Evolutionary conservation across 2,797 vertebrate species (phyloP).

Genomic region (Aselliscus stoliczkanus): DNA sequence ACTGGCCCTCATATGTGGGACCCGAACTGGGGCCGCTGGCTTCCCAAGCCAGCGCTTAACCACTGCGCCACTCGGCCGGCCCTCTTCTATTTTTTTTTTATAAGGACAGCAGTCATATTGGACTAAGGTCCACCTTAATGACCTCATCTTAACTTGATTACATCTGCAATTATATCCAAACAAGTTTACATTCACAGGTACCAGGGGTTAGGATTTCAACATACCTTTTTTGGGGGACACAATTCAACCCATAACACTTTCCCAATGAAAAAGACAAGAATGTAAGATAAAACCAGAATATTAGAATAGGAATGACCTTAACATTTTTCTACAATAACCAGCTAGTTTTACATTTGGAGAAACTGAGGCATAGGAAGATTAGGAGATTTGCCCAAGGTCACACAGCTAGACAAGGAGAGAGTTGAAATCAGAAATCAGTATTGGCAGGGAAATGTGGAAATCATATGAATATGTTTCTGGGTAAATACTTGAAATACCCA

Average conservation of each 20-base stretch:
- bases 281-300: neutral
- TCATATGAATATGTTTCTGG: neutral
- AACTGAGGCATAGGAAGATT: neutral
- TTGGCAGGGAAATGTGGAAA: conserved; percentile 1
- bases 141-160: conserved; percentile 10
- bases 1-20: no score
- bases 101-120: neutral
- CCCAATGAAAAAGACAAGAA: neutral
- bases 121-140: neutral
- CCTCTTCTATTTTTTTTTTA: neutral
- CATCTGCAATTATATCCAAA: conserved; percentile 18
- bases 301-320: neutral
- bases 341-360: conserved; percentile 8
- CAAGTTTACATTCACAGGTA: neutral
- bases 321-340: neutral
- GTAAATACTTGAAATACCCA: neutral
- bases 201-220: neutral
- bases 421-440: neutral
- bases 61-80: no score
- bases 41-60: no score
- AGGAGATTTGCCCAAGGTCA: neutral
- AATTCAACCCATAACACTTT: neutral
- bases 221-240: neutral
- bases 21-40: no score
- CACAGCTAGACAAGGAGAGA: neutral